Evolutionary conservation across 2,797 vertebrate genomes (phyloP).

Genomic region (Cetoscarus ocellatus): DNA sequence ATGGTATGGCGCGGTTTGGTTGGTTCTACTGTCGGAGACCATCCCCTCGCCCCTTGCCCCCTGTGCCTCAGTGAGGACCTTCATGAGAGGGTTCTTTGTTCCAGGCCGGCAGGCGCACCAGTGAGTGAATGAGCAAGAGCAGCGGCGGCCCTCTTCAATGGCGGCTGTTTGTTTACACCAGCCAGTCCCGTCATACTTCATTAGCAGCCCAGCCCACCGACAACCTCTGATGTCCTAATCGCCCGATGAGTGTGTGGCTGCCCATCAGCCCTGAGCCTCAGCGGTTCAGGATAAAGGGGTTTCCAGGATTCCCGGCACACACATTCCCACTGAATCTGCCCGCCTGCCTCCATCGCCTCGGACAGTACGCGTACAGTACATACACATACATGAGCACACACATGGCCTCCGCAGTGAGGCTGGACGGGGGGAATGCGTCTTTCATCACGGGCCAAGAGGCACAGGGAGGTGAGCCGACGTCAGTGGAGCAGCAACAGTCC

Average conservation of each 20-base stretch:
- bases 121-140: constrained; percentile 76
- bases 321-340: constrained; percentile 61
- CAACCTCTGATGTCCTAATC: constrained; percentile 82
- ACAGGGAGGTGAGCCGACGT: constrained; percentile 65
- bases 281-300: constrained; percentile 67
- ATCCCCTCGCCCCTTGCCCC: constrained; percentile 67
- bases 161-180: constrained; percentile 85
- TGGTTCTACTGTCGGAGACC: constrained; percentile 66
- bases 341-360: constrained; percentile 59
- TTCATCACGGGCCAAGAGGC: constrained; percentile 80
- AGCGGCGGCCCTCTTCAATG: constrained; percentile 80
- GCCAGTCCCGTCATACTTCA: constrained; percentile 83
- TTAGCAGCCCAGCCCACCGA: constrained; percentile 84
- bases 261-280: constrained; percentile 68
- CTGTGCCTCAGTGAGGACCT: constrained; percentile 70
- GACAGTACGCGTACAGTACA: constrained; percentile 38
- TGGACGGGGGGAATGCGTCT: constrained; percentile 51
- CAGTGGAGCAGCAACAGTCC: constrained; percentile 66
- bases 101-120: constrained; percentile 73
- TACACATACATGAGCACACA: constrained; percentile 31
- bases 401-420: constrained; percentile 42
- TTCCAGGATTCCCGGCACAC: constrained; percentile 57
- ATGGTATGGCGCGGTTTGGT: constrained; percentile 70
- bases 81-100: constrained; percentile 84
- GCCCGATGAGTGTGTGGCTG: constrained; percentile 68